A percentile compares a stretch with the other conserved stretches of the same genome.
These are phyloP conservation scores for Patella ulyssiponensis DNA, from an alignment of 2,888 invertebrate genomes.

Conservation along the genomic window DNA sequence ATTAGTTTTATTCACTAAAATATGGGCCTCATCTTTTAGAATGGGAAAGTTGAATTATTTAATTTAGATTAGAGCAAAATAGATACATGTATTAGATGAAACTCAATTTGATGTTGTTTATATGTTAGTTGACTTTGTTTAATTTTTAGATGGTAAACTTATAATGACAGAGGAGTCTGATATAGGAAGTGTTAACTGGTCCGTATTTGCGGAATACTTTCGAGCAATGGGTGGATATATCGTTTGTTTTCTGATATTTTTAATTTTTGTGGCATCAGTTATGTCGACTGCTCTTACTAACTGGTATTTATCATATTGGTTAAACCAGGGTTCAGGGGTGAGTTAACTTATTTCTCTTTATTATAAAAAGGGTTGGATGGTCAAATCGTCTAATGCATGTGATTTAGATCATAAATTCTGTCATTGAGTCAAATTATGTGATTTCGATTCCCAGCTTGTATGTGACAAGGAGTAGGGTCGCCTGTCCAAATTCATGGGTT, in stretches of 20 bases:
- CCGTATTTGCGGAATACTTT: constrained; percentile 75
- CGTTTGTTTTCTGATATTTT: constrained; percentile 42
- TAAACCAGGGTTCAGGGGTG: constrained; percentile 72
- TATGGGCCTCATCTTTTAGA: too few relatives aligned
- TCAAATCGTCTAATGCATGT: too few relatives aligned
- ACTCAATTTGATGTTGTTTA: too few relatives aligned
- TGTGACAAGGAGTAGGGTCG: too few relatives aligned
- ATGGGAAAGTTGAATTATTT: too few relatives aligned
- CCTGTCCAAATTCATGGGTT: too few relatives aligned
- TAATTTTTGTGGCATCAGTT: constrained; percentile 75
- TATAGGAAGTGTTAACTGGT: constrained; percentile 70
- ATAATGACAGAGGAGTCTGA: constrained; percentile 69
- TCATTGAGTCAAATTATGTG: too few relatives aligned
- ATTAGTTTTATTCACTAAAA: too few relatives aligned
- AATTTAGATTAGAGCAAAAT: neutral
- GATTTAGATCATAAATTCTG: too few relatives aligned
- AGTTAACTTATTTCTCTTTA: constrained; percentile 29
- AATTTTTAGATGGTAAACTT: constrained; percentile 57
- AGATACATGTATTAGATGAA: neutral
- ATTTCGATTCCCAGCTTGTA: too few relatives aligned
- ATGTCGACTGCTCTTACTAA: constrained; percentile 76
- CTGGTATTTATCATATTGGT: constrained; percentile 78
- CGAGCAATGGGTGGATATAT: constrained; percentile 69
- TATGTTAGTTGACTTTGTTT: neutral
- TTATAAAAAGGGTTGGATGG: too few relatives aligned